Conservation (phyloP, 1,140 invertebrate genomes). For the Drosophila kohkoa region DNA sequence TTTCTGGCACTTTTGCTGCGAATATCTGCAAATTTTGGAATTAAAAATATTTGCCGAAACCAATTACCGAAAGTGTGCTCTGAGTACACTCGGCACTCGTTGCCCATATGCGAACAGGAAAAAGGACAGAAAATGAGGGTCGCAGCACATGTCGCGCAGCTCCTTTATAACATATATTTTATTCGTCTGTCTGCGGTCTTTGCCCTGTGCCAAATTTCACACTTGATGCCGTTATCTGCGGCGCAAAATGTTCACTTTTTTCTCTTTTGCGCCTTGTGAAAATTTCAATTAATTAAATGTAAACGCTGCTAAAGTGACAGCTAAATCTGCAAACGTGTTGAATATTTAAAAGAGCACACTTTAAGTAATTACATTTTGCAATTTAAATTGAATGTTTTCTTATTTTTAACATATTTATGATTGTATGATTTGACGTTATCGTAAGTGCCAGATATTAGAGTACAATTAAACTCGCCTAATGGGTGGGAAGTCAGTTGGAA, state of each 20-base stretch:
- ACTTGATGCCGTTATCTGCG: not conserved
- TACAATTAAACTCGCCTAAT: conserved; percentile 36
- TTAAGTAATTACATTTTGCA: conserved; percentile 17
- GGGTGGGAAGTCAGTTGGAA: conserved; percentile 63
- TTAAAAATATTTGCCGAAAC: conserved; percentile 67
- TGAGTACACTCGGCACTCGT: conserved; percentile 12
- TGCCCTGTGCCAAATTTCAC: too few species aligned
- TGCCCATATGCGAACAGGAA: not conserved
- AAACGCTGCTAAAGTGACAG: conserved; percentile 58
- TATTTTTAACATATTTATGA: not conserved
- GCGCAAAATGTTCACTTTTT: conserved; percentile 52
- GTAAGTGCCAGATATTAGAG: conserved; percentile 28
- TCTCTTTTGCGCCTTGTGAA: conserved; percentile 17
- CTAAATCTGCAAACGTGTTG: conserved; percentile 30
- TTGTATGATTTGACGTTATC: not conserved
- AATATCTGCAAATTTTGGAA: conserved; percentile 40
- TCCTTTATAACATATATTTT: not conserved
- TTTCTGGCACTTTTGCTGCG: conserved; percentile 54
- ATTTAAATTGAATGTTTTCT: not conserved
- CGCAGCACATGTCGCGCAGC: conserved; percentile 22
- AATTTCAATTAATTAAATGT: conserved; percentile 75
- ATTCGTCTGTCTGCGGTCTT: not conserved
- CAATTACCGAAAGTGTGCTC: conserved; percentile 62
- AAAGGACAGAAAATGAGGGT: not conserved
- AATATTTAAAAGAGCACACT: conserved; percentile 35